Evolutionary conservation across 2,797 vertebrate species (phyloP).

Genomic region (Myripristis murdjan): DNA sequence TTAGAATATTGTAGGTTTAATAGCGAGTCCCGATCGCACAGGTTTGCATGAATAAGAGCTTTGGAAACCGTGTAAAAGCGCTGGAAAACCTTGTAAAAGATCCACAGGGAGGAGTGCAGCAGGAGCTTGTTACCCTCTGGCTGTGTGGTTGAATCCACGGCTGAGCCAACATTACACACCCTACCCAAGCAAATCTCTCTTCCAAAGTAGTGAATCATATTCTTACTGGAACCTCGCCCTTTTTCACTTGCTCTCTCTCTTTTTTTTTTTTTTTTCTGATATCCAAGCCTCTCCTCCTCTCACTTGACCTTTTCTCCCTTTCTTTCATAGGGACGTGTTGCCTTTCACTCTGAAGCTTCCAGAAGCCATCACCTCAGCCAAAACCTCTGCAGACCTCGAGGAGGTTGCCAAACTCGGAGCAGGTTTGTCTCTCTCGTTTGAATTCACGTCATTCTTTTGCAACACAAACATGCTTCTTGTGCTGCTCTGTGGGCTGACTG

Average conservation of each 20-base stretch:
- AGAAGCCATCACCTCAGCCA: slow-evolving; percentile 87
- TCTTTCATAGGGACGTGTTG: slow-evolving; percentile 89
- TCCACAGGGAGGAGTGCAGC: slow-evolving; percentile 4
- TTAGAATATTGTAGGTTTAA: background rate
- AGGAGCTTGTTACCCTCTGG: background rate
- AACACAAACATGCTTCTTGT: background rate
- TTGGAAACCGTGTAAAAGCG: slow-evolving; percentile 2
- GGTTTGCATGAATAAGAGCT: background rate
- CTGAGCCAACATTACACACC: slow-evolving; percentile 9
- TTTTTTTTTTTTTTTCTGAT: background rate
- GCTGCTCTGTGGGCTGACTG: background rate
- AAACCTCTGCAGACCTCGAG: slow-evolving; percentile 89
- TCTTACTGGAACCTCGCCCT: background rate
- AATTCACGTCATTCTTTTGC: background rate
- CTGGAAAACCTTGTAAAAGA: slow-evolving; percentile 16
- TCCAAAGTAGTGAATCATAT: slow-evolving; percentile 42
- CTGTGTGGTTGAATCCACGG: slow-evolving; percentile 4
- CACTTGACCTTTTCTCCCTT: slow-evolving; percentile 5
- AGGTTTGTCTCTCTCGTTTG: slow-evolving; percentile 85
- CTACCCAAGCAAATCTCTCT: slow-evolving; percentile 6
- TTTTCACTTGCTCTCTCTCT: background rate
- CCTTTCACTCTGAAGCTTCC: slow-evolving; percentile 94
- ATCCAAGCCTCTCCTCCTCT: slow-evolving; percentile 10
- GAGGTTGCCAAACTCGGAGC: slow-evolving; percentile 90
- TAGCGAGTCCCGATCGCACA: background rate